Evolutionary conservation across 2,888 invertebrate genomes (phyloP).

Genomic region (Pelosia muscerda): DNA sequence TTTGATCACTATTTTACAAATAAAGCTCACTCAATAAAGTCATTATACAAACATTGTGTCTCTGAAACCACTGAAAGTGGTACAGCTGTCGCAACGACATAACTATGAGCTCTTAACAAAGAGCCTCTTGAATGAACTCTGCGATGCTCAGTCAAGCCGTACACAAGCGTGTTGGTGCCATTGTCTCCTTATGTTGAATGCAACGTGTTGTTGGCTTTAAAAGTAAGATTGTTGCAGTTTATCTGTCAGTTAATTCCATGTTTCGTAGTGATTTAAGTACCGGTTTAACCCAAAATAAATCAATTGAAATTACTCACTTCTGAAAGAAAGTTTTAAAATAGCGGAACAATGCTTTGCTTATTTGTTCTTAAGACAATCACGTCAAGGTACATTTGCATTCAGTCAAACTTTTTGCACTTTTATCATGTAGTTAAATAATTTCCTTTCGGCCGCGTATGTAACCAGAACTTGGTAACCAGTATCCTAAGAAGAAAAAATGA

Average conservation of each 20-base stretch:
- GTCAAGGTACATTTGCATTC: no score
- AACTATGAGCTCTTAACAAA: slow-evolving; percentile 12
- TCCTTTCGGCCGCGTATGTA: no score
- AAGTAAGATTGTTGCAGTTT: neutral
- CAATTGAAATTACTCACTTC: no score
- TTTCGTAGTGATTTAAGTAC: no score
- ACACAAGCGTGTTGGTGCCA: neutral
- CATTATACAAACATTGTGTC: neutral
- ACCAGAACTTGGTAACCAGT: no score
- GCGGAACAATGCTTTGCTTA: no score
- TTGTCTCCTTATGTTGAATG: neutral
- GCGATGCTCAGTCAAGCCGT: neutral
- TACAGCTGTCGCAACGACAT: slow-evolving; percentile 4
- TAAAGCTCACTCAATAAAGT: neutral
- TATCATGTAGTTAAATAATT: no score
- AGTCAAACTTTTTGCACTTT: no score
- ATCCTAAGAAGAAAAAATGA: no score
- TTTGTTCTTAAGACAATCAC: no score
- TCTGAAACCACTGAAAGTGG: neutral
- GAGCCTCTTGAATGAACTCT: slow-evolving; percentile 9
- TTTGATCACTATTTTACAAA: neutral
- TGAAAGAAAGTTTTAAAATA: no score
- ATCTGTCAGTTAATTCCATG: neutral
- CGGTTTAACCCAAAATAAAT: no score
- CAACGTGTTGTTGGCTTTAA: neutral